These are phyloP conservation scores for Pyralis farinalis DNA, from an alignment of 2,888 invertebrate species.

Conservation along the genomic window DNA sequence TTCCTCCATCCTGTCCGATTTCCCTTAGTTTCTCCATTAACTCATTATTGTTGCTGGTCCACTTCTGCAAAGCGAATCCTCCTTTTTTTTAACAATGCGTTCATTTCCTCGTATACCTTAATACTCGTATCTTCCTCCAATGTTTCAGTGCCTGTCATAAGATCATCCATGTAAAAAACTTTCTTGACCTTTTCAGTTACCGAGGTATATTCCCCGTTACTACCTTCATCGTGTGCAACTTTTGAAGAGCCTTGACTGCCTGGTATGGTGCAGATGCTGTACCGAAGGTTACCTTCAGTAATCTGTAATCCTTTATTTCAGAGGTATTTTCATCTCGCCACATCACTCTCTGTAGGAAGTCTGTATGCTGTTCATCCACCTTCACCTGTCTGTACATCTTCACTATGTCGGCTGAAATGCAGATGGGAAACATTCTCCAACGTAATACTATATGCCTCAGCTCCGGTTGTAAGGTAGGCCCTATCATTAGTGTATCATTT, in stretches of 20 bases:
- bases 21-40: conserved; percentile 8
- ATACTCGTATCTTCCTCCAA: conserved; percentile 15
- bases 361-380: neutral
- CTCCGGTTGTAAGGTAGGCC: neutral
- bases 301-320: conserved; percentile 14
- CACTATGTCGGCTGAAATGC: neutral
- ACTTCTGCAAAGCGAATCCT: conserved; percentile 34
- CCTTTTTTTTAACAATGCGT: conserved; percentile 22
- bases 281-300: conserved; percentile 21
- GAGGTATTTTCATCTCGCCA: conserved; percentile 11
- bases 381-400: neutral
- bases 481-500: neutral
- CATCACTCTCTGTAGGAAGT: neutral
- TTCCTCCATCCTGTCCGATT: no score
- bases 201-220: conserved; percentile 11
- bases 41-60: conserved; percentile 19
- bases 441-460: neutral
- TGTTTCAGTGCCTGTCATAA: conserved; percentile 18
- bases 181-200: conserved; percentile 13
- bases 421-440: neutral
- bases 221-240: conserved; percentile 24
- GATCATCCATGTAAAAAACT: conserved; percentile 26
- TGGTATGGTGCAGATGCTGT: conserved; percentile 27
- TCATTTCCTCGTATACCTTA: conserved; percentile 18
- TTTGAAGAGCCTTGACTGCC: conserved; percentile 25